Conservation (phyloP, 2,113 vertebrate genomes). For the Tetraodon nigroviridis region DNA sequence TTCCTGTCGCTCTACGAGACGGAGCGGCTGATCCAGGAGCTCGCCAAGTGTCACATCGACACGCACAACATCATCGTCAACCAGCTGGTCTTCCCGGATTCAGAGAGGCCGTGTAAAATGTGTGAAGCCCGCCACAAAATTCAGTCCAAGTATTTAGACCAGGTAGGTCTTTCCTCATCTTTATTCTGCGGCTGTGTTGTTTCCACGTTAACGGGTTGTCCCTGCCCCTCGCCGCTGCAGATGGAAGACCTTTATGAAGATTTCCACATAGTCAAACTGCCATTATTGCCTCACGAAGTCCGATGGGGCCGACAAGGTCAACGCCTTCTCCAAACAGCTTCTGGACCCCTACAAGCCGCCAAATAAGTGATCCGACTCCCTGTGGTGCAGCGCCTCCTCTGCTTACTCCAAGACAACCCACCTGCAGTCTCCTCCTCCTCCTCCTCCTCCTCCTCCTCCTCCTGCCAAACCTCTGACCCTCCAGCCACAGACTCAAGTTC, state of each 20-base stretch:
- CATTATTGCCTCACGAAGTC: constrained; percentile 89
- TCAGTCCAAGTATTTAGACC: constrained; percentile 95
- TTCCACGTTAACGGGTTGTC: neutral
- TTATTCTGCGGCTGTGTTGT: neutral
- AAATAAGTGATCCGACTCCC: constrained; percentile 70
- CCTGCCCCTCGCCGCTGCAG: constrained; percentile 66
- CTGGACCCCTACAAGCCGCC: constrained; percentile 90
- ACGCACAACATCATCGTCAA: constrained; percentile 96
- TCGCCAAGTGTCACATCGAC: constrained; percentile 93
- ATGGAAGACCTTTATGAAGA: constrained; percentile 97
- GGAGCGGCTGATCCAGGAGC: constrained; percentile 89
- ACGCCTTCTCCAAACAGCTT: constrained; percentile 88
- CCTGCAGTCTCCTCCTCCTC: constrained; percentile 27
- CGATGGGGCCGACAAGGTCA: constrained; percentile 89
- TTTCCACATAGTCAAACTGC: constrained; percentile 93
- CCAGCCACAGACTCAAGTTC: constrained; percentile 24
- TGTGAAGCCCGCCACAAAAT: constrained; percentile 94
- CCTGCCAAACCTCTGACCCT: constrained; percentile 34
- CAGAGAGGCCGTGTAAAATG: constrained; percentile 86
- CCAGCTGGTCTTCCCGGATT: constrained; percentile 89
- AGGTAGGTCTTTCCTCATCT: constrained; percentile 68
- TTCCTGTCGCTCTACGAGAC: constrained; percentile 95
- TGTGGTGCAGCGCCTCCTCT: constrained; percentile 14
- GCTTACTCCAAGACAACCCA: constrained; percentile 17
- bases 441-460: too few relatives aligned